Evolutionary conservation across 1,140 invertebrate genomes (phyloP), one percentile per base, ranked within the genome.

Genomic region (Yoshiicerus persimilis): DNA sequence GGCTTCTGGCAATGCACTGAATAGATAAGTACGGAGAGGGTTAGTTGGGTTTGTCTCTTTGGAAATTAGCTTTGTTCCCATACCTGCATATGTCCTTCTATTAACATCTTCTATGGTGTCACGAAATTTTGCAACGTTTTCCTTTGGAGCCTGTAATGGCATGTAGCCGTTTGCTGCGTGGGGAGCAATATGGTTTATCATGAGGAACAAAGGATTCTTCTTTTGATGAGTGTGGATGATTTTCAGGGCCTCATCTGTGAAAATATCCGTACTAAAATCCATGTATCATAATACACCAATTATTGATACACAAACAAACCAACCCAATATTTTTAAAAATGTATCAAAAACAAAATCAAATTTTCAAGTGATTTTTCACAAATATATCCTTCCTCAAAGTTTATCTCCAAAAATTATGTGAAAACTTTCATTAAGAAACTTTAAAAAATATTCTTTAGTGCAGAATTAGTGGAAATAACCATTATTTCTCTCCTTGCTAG

Each of bases 171-270:
- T 97, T 4, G 94, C 96, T 4, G 96, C 96, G 92, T 98, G 97
- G 3, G 97, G 96, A 0, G 97, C 97, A 1, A 96, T 95, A 92
- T 98, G 97, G 0, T 96, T 95, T 27, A 98, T 92, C 92, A 97
- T 97, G 0, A 98, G 93, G 92, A 98, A 98, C 47, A 98, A 91
- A 0, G 97, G 97, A 70, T 16, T 4, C 36, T 94, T 92, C 5
- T 92, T 93, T 0, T 91, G 90, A 89, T 97, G 96, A 2, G 93
- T 91, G 10, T 94, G 90, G 87, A 98, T 97, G 90, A 95, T 93
- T 88, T 93, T 92, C 0, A 96, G 93, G 2, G 97, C 95, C 92
- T 97, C 95, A 0, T 94, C 92, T 0, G 97, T 96, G 91, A 97
- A 97, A 3, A 98, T 91, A 87, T 97, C 96, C 0, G 97, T 98